Base-by-base conservation (phyloP, 53 echinoderm and acorn worm species). In the Echinarachnius parma region DNA sequence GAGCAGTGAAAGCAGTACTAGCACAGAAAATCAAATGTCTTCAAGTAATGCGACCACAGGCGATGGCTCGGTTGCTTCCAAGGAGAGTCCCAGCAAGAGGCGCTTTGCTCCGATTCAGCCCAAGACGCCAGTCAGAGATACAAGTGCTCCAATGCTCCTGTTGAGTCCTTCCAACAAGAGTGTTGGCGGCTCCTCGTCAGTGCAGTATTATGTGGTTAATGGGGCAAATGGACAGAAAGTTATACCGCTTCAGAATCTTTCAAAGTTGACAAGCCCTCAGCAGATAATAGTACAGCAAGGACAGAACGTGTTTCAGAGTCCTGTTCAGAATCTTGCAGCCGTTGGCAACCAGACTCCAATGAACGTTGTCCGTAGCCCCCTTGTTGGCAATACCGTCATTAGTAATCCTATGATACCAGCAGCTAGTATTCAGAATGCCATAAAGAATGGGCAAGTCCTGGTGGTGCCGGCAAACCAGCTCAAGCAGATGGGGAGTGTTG, bases 51-150 rank as follows among this genome's bases (percentile, higher is more conserved):
- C 33, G 13, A 27, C 77, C 9, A n/a, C 18, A 23, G 62, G 53
- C 33, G 59, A 68, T 45, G 53, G 58, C 20, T 20, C 64, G 19
- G 19, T 16, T 16, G 56, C 74, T 35, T 71, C 76, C 32, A 94
- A 90, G 76, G 94, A 94, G 54, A 94, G 94, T 44, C 94, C 94
- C 44, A 90, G 84, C 70, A 90, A 82, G 60, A 81, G 83, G 46
- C 83, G 86, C 5, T 83, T 87, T 16, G 86, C 86, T 15, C 94
- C 94, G 10, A 89, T 94, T 28, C 89, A 90, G 33, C 94, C 94
- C 23, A 94, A 94, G 64, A 94, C 89, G 36, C 81, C 90, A n/a
- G 80, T 85, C 39, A 53, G 85, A 23, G 90, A 88, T 50, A 79
- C 58, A 2, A 25, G 46, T 56, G 39, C 35, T 5, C 37, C 37